Evolutionary conservation across 1,140 invertebrate genomes (phyloP).

Genomic region (Drosophila asahinai): DNA sequence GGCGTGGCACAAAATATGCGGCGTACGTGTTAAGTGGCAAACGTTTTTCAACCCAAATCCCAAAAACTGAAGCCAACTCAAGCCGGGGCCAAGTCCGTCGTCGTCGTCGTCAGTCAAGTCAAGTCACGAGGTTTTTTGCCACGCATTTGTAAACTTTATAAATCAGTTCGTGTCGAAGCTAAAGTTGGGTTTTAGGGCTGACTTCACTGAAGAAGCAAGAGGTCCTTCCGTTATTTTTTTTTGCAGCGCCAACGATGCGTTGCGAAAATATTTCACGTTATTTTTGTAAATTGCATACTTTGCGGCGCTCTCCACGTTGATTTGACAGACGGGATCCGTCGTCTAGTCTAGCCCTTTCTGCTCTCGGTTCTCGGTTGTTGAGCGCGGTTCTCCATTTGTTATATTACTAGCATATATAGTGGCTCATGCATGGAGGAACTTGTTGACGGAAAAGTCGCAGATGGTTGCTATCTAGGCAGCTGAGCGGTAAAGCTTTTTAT

Average conservation of each 20-base stretch:
- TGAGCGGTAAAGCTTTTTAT: background rate
- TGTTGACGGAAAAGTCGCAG: slow-evolving; percentile 2
- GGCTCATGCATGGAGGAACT: background rate
- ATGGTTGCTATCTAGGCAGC: slow-evolving; percentile 1
- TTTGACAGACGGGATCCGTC: slow-evolving; percentile 44
- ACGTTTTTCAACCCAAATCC: slow-evolving; percentile 75
- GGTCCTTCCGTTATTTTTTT: background rate
- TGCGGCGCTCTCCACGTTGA: slow-evolving; percentile 54
- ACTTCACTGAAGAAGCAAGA: slow-evolving; percentile 2
- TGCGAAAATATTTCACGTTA: slow-evolving; percentile 66
- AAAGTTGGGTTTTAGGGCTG: slow-evolving; percentile 41
- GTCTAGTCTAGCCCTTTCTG: slow-evolving; percentile 1
- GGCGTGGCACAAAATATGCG: slow-evolving; percentile 78
- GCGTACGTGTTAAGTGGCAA: slow-evolving; percentile 83
- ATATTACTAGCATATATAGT: slow-evolving; percentile 16
- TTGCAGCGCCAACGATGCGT: slow-evolving; percentile 43
- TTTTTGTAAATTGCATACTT: slow-evolving; percentile 68
- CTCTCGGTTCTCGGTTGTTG: background rate
- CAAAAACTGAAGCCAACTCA: slow-evolving; percentile 53
- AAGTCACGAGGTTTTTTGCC: slow-evolving; percentile 80
- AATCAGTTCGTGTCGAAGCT: slow-evolving; percentile 81
- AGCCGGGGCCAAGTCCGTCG: slow-evolving; percentile 22
- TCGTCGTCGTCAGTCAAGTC: slow-evolving; percentile 43
- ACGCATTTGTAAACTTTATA: slow-evolving; percentile 84
- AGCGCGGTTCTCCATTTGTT: slow-evolving; percentile 25